Percentiles rank a stretch among this genome's conserved stretches.
Conservation (phyloP, 2,113 vertebrate species). For the Sylvietta virens region DNA sequence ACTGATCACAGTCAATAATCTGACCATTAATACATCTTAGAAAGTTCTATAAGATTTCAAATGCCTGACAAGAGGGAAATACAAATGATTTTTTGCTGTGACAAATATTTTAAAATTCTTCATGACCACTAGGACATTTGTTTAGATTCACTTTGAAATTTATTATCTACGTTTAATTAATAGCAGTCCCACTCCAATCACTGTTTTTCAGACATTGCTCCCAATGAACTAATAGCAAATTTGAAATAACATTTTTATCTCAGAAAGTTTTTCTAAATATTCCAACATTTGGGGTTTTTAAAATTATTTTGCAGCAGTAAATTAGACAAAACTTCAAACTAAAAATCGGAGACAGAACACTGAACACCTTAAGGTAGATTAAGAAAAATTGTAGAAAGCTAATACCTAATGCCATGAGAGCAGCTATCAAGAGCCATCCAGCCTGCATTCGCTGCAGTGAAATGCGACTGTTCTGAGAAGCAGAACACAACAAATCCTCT, state of each 20-base stretch:
- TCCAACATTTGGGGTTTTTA: accelerated
- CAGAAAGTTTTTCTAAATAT: background rate
- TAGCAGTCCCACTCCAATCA: background rate
- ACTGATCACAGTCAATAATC: background rate
- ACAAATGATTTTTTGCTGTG: background rate
- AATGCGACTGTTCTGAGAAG: slow-evolving; percentile 86
- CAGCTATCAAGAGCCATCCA: slow-evolving; percentile 87
- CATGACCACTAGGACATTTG: background rate
- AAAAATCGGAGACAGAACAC: background rate
- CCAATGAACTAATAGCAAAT: background rate
- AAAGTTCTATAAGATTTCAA: background rate
- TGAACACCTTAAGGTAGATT: background rate
- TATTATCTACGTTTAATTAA: background rate
- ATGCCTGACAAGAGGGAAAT: background rate
- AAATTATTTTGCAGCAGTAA: background rate
- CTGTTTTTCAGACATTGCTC: background rate
- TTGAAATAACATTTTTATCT: background rate
- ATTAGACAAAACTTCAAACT: background rate
- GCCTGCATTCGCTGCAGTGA: slow-evolving; percentile 87
- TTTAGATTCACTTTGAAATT: background rate
- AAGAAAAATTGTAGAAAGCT: background rate
- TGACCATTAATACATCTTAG: background rate
- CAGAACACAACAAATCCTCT: slow-evolving; percentile 88
- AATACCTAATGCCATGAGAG: slow-evolving; percentile 87
- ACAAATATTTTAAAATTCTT: background rate